Base-by-base conservation (phyloP, 2,888 invertebrate genomes). In the Tethea ocularis region DNA sequence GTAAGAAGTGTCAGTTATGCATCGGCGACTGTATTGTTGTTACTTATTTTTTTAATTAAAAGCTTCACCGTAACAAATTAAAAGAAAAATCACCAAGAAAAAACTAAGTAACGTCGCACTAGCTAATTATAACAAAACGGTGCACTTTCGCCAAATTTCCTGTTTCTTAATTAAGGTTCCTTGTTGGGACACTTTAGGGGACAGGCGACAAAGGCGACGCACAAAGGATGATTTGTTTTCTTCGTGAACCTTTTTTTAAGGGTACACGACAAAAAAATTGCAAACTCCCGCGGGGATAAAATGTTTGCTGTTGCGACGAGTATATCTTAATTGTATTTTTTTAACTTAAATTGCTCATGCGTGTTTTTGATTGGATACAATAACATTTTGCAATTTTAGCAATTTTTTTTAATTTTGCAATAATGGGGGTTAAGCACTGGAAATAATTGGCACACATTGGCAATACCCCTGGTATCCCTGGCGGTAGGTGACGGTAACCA, bases 171-270 rank as follows among this genome's bases (percentile, higher is more conserved):
- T 79, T 79, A 78, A 74, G 78, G 75, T 70, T 71, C 69, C 63
- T 62, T 64, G 59, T 68, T 63, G 71, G 68, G 69, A 75, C 78
- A 79, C 77, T 79, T 76, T 73, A 66, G 69, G 67, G 68, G 73
- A 68, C 72, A 67, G 56, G 61, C 71, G 66, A 75, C 77, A 74
- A 76, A 77, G 68, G 69, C 56, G 64, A 64, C 62, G 63, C 67
- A 79, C 75, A 78, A 78, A 78, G 72, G 70, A 75, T 77, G 77
- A 79, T 84, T 81, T 83, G 78, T 82, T 79, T 78, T 72, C 72
- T 68, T 66, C 68, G 64, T 60, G 60, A 68, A 66, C 63, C 66
- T 74, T 71, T 67, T 78, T 65, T 63, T 71, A 67, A 65, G 64
- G 67, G 59, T 66, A 61, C 60, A 64, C 51, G 63, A 56, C 59